Percentiles rank a stretch among this genome's conserved stretches.
Conservation (phyloP, 2,113 vertebrate genomes). For the Rhombomys opimus region DNA sequence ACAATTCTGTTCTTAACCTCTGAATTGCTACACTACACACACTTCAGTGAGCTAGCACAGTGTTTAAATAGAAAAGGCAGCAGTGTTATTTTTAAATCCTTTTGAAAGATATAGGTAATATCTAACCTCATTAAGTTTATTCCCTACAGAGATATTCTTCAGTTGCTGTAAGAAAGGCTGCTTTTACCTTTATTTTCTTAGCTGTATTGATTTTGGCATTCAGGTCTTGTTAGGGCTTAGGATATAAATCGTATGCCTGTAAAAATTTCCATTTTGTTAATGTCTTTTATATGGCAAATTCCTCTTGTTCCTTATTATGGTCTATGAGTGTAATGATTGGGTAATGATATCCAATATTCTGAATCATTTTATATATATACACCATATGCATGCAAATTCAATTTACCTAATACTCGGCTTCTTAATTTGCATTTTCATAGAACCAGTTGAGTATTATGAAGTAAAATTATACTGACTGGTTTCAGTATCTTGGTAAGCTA, state of each 20-base stretch:
- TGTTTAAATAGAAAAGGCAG: constrained; percentile 21
- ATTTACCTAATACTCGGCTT: constrained; percentile 70
- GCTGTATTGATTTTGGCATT: constrained; percentile 67
- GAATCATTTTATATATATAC: constrained; percentile 72
- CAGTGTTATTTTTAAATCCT: neutral
- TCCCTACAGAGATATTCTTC: constrained; percentile 53
- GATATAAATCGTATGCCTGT: constrained; percentile 73
- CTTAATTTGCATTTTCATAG: constrained; percentile 81
- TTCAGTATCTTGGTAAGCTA: constrained; percentile 67
- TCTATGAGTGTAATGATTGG: constrained; percentile 74
- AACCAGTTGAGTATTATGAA: constrained; percentile 69
- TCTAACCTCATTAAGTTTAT: constrained; percentile 53
- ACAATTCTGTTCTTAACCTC: constrained; percentile 1
- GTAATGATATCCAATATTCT: constrained; percentile 80
- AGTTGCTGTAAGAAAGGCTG: constrained; percentile 27
- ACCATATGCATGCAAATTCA: constrained; percentile 78
- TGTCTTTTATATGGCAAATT: constrained; percentile 77
- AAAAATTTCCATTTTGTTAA: constrained; percentile 80
- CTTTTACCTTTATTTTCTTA: constrained; percentile 67
- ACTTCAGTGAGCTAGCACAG: neutral
- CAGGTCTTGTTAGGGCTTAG: constrained; percentile 47
- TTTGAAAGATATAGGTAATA: constrained; percentile 62
- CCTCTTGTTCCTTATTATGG: constrained; percentile 77
- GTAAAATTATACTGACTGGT: constrained; percentile 76
- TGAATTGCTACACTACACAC: neutral